Base-by-base conservation (phyloP, 2,888 invertebrate species). In the Torymus auratus region DNA sequence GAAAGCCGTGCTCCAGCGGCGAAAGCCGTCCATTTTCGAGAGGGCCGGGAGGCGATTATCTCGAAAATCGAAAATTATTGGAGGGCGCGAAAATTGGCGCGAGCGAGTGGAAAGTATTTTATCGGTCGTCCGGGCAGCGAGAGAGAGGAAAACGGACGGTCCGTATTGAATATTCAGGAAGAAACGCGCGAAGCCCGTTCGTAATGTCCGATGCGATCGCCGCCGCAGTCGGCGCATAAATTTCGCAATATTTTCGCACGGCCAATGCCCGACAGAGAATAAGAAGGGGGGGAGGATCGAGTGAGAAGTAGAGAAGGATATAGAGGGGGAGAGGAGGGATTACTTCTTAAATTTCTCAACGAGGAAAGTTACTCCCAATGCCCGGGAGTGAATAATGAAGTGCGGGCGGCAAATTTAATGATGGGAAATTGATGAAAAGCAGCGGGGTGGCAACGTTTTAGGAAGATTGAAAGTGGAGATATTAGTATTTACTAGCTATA, bases 1-100 rank as follows among this genome's bases (percentile, higher is more conserved):
- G 50, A 62, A n/a, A 58, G 20, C 7, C 41, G 41, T 41, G 41
- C 7, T 10, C 41, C 41, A 7, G 1, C 7, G 41, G 5, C 7
- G 41, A 41, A 41, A 41, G 61, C 41, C 69, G 69, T 77, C 50
- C 62, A 73, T 78, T 74, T 13, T 68, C 50, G 52, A 71, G 15
- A 41, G 41, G 41, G 7, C 15, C 20, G 41, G 28, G 14, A 28
- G 15, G 4, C 69, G 81, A 71, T 81, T 74, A 81, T 71, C 78
- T 71, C 62, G 61, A 75, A 75, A 78, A 78, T 81, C 78, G 78
- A 81, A 78, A 81, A 78, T 78, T 78, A 78, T 75, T 71, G 78
- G 64, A 56, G 67, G 53, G 62, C 17, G 78, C 55, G 70, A 77
- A 68, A 78, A 78, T 78, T 74, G 70, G 73, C 41, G 41, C 41